A percentile compares a stretch with the other conserved stretches of the same genome.
These are phyloP conservation scores for Petrolisthes manimaculis DNA, from an alignment of 2,888 invertebrate species.

Conservation along the genomic window DNA sequence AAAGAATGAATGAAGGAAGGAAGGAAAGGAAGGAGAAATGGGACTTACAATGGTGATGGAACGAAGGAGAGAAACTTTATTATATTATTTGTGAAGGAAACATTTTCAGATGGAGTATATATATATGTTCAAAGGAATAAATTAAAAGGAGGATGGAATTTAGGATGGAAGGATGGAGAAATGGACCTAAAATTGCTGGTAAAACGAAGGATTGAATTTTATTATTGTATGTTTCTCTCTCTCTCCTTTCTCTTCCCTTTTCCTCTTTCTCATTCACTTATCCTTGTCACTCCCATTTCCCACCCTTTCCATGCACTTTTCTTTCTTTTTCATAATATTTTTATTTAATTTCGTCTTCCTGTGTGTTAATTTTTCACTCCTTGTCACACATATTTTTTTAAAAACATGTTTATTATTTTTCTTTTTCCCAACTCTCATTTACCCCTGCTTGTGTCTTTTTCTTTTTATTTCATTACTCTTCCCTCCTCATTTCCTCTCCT, in stretches of 20 bases:
- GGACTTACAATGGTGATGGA: not conserved
- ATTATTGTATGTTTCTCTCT: not conserved
- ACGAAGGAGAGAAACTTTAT: not conserved
- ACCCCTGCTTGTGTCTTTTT: not conserved
- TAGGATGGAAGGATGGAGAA: too few relatives aligned
- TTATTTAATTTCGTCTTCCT: not conserved
- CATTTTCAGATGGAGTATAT: too few relatives aligned
- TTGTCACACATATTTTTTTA: too few relatives aligned
- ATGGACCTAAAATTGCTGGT: too few relatives aligned
- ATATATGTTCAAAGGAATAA: too few relatives aligned
- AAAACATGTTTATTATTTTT: not conserved
- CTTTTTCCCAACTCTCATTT: not conserved
- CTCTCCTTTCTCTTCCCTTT: not conserved
- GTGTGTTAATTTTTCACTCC: too few relatives aligned
- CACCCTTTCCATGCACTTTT: not conserved
- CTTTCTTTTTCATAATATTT: conserved; percentile 3
- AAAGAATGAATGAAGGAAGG: not conserved
- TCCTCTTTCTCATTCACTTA: not conserved
- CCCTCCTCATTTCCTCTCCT: not conserved
- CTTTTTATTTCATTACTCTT: not conserved
- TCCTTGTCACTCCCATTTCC: not conserved
- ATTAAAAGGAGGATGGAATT: too few relatives aligned
- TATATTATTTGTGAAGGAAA: too few relatives aligned
- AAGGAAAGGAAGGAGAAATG: not conserved
- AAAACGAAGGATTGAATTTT: too few relatives aligned